These are phyloP conservation scores for Tipula confusa DNA, from an alignment of 2,888 invertebrate genomes.

Conservation along the genomic window DNA sequence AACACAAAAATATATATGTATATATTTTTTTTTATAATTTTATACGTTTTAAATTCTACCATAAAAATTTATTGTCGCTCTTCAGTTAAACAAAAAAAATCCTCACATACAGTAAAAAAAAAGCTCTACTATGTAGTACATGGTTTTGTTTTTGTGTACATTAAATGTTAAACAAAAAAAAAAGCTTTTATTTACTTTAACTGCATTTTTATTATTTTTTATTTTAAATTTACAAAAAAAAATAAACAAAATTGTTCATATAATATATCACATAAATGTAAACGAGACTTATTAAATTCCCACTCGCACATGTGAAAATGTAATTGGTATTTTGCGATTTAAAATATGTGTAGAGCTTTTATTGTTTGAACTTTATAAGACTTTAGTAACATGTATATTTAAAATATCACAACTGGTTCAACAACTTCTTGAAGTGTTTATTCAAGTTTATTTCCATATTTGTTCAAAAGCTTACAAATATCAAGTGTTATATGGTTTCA, in stretches of 20 bases:
- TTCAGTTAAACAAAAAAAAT: background rate
- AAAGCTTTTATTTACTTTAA: background rate
- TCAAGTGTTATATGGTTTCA: too few relatives aligned
- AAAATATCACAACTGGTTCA: too few relatives aligned
- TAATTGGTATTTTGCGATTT: background rate
- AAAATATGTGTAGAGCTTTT: too few relatives aligned
- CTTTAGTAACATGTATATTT: too few relatives aligned
- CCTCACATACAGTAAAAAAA: background rate
- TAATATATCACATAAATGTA: background rate
- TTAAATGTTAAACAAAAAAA: background rate
- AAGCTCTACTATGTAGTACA: background rate
- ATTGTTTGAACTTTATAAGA: too few relatives aligned
- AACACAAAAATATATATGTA: background rate
- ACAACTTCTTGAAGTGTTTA: too few relatives aligned
- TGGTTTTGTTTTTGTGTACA: background rate
- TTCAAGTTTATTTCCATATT: too few relatives aligned
- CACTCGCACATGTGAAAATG: background rate
- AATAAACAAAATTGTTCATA: background rate
- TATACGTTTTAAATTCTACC: slow-evolving; percentile 7
- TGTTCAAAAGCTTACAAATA: too few relatives aligned
- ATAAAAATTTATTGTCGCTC: background rate
- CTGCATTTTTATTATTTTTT: background rate
- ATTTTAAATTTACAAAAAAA: background rate
- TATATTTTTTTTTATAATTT: too few relatives aligned
- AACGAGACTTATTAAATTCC: background rate